Evolutionary conservation across 2,888 invertebrate species (phyloP).

Genomic region (Hylaea fasciaria): DNA sequence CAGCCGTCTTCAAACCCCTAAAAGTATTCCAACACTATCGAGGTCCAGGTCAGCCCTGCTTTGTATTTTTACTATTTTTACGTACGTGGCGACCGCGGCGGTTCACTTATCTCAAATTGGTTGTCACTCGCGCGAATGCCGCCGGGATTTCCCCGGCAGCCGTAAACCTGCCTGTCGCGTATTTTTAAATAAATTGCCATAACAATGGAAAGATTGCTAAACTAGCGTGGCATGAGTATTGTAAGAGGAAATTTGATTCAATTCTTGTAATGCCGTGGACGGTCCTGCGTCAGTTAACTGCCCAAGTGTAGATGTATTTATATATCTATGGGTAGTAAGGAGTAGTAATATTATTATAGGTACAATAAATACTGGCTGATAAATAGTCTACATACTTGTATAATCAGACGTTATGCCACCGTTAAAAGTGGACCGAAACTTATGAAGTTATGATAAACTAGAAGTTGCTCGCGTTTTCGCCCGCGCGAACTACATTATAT

Average conservation of each 20-base stretch:
- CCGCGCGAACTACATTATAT: no score
- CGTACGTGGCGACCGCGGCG: slow-evolving; percentile 1
- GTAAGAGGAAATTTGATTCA: neutral
- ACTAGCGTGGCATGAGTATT: neutral
- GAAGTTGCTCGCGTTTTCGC: no score
- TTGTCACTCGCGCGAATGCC: slow-evolving; percentile 24
- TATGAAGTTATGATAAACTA: no score
- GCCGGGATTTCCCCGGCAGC: slow-evolving; percentile 29
- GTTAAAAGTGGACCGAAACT: no score
- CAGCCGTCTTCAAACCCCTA: neutral
- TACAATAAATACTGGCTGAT: no score
- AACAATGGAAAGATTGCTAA: slow-evolving; percentile 9
- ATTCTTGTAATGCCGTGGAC: no score
- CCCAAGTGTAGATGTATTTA: no score
- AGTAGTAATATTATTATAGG: no score
- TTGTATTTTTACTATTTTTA: slow-evolving; percentile 26
- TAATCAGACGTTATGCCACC: no score
- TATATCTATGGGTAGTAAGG: no score
- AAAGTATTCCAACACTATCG: slow-evolving; percentile 3
- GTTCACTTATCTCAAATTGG: slow-evolving; percentile 30
- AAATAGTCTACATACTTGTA: no score
- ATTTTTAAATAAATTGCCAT: slow-evolving; percentile 24
- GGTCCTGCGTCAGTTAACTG: no score
- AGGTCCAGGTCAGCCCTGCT: slow-evolving; percentile 12
- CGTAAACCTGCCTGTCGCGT: slow-evolving; percentile 23